Base-by-base conservation (phyloP, 2,797 vertebrate genomes). In the Sebastes trivittatus region DNA sequence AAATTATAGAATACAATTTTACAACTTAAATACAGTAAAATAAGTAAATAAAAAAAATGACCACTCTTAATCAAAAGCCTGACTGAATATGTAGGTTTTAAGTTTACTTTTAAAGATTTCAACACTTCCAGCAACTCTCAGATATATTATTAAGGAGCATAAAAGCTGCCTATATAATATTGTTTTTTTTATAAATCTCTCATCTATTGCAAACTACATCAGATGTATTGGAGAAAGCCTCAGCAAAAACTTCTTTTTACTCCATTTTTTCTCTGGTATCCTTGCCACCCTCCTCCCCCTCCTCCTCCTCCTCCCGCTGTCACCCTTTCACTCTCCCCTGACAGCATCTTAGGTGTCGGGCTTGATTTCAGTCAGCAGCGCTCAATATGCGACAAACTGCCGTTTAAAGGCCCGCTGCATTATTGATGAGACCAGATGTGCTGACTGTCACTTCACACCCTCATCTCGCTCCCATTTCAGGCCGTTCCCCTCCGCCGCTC, bases 381-480 rank as follows among this genome's bases (percentile, higher is more conserved):
- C 91, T 95, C 93, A 92, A 95, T 95, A 93, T 86, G 91, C 65
- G 88, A 95, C 95, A 96, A 96, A 95, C 94, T 95, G 95, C 95
- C 93, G 92, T 96, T 96, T 96, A 95, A 95, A 95, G 92, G 87
- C 65, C 18, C 32, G 11, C 63, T 96, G 93, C 94, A 96, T 96
- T 95, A 96, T 96, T 95, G 88, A 96, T 95, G 93, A 94, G 92
- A 94, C 86, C 96, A 96, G 95, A 96, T 96, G 95, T 95, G 95
- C 95, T 95, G 94, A 96, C 94, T 94, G 95, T 95, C 91, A 94
- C 95, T 95, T 95, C 94, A 95, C 93, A 95, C 94, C 93, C 91
- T 82, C 76, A 2, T 80, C 86, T 87, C 73, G 81, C 90, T 89
- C 85, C 92, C 91, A 86, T 90, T 89, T 88, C 87, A 84, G 82